A percentile compares a stretch with the other conserved stretches of the same genome.
Conservation (phyloP, 2,113 vertebrate species). For the Neogobius melanostomus region DNA sequence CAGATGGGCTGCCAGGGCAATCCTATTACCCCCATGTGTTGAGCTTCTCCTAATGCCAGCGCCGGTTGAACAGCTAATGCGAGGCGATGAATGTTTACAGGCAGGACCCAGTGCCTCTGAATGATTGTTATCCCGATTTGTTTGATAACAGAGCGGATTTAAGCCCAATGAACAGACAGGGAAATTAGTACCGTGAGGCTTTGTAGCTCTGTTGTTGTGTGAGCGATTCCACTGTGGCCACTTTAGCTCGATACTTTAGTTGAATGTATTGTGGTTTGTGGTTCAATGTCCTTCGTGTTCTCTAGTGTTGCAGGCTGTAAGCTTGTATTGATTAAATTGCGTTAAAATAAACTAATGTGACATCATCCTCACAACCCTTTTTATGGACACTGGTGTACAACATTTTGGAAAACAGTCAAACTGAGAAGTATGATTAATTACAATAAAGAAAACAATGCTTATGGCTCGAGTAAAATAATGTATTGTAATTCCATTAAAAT, state of each 20-base stretch:
- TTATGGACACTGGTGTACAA: no score
- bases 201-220: conserved; percentile 1
- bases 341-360: neutral
- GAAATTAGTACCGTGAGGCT: conserved; percentile 25
- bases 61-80: conserved; percentile 71
- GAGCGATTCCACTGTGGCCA: conserved; percentile 12
- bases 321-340: neutral
- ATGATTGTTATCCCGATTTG: conserved; percentile 48
- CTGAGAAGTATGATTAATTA: no score
- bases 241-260: conserved; percentile 14
- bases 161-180: conserved; percentile 15
- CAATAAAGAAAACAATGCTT: no score
- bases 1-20: conserved; percentile 76
- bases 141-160: conserved; percentile 50
- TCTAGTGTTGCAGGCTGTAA: neutral
- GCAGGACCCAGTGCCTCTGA: conserved; percentile 46
- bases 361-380: neutral
- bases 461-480: no score
- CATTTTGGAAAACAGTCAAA: no score
- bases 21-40: conserved; percentile 83
- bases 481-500: no score
- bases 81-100: conserved; percentile 43
- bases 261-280: neutral
- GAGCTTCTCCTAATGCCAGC: conserved; percentile 79
- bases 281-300: neutral